A percentile compares a stretch with the other conserved stretches of the same genome.
These are phyloP conservation scores for Drosophila nigritarsus DNA, from an alignment of 2,888 invertebrate genomes.

Conservation along the genomic window DNA sequence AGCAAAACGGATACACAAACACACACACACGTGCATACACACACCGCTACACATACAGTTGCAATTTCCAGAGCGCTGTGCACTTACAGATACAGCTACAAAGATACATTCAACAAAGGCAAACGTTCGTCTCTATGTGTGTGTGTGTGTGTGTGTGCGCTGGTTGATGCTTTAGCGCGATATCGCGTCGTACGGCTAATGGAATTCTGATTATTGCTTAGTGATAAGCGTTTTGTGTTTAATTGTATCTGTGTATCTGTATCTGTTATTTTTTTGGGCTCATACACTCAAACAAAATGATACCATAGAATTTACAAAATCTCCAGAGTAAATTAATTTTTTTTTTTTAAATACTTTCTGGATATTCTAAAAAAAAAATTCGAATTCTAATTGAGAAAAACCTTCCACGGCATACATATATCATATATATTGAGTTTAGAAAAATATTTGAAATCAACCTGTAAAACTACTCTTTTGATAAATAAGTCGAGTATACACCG, in stretches of 20 bases:
- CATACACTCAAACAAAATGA: slow-evolving; percentile 9
- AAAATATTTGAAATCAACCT: background rate
- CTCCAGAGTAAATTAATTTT: background rate
- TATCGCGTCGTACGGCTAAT: slow-evolving; percentile 83
- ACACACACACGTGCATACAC: slow-evolving; percentile 47
- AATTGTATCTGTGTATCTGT: slow-evolving; percentile 84
- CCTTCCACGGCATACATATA: background rate
- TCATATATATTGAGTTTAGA: background rate
- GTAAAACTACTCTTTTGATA: background rate
- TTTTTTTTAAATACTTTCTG: background rate
- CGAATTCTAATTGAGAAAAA: background rate
- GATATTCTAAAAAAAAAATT: too few relatives aligned
- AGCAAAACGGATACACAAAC: slow-evolving; percentile 75
- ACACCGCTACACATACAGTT: slow-evolving; percentile 41
- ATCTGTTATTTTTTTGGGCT: slow-evolving; percentile 49
- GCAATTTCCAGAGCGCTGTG: slow-evolving; percentile 50
- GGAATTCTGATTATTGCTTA: slow-evolving; percentile 84
- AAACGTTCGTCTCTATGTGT: slow-evolving; percentile 20
- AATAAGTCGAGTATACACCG: slow-evolving; percentile 14
- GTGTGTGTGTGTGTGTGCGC: slow-evolving; percentile 25
- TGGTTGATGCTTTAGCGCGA: slow-evolving; percentile 75
- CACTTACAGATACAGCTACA: slow-evolving; percentile 69
- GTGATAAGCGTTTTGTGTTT: slow-evolving; percentile 83
- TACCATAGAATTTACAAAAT: background rate
- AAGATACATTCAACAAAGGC: slow-evolving; percentile 68